Evolutionary conservation across 2,888 invertebrate species (phyloP).

Genomic region (Agrilus cyanescens): DNA sequence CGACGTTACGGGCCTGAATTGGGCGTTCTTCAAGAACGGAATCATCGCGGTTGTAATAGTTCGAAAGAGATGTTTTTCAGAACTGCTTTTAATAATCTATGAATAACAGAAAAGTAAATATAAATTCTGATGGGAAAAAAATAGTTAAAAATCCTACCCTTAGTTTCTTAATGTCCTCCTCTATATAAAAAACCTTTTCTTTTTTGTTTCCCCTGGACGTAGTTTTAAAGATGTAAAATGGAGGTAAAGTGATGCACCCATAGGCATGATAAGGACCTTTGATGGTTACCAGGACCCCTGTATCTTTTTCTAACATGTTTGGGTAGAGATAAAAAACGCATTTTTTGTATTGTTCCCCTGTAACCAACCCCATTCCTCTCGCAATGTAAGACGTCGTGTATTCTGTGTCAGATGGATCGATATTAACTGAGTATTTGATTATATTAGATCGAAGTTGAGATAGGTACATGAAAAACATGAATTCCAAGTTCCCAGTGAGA

Average conservation of each 20-base stretch:
- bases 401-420: conserved; percentile 14
- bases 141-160: no score
- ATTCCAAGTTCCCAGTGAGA: conserved; percentile 43
- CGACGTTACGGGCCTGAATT: conserved; percentile 10
- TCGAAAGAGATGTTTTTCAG: no score
- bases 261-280: conserved; percentile 29
- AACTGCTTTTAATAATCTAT: conserved; percentile 17
- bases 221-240: conserved; percentile 12
- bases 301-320: conserved; percentile 16
- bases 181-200: no score
- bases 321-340: conserved; percentile 46
- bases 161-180: no score
- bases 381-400: conserved; percentile 44
- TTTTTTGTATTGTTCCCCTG: conserved; percentile 44
- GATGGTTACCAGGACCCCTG: conserved; percentile 25
- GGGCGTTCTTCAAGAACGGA: background rate
- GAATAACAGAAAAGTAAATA: no score
- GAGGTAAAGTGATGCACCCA: conserved; percentile 22
- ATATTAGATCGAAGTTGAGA: conserved; percentile 36
- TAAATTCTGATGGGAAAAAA: no score
- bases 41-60: conserved; percentile 1
- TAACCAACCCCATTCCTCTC: conserved; percentile 47
- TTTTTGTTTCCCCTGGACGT: background rate
- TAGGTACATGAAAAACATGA: conserved; percentile 43
- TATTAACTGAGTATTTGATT: conserved; percentile 17